Base-by-base conservation (phyloP, 2,113 vertebrate species). In the Nettapus auritus region DNA sequence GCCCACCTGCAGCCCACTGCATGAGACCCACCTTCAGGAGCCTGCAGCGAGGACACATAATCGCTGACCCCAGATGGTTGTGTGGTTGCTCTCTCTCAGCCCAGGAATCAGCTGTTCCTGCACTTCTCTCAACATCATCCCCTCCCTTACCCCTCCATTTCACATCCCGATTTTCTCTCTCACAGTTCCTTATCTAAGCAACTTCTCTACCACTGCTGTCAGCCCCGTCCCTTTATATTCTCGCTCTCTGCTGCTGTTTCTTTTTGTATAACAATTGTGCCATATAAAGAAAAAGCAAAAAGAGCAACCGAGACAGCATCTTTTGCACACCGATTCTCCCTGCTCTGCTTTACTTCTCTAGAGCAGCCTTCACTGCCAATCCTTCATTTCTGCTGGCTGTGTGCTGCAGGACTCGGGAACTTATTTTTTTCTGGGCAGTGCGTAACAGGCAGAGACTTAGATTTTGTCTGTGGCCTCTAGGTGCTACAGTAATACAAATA, bases 401-500 rank as follows among this genome's bases (percentile, higher is more conserved):
- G 0, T n/a, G 86, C 73, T 76, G 8, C 7, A 33, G n/a, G 46
- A 29, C 36, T 38, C 5, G 1, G 48, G 42, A 34, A 82, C 52
- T 36, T 34, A 14, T 29, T 64, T 91, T 40, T 73, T n/a, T 11
- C 46, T 48, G 46, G 31, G 57, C 44, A 59, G 9, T 36, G 8
- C 13, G 7, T 25, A 82, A 29, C 48, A 44, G 31, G 18, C 13
- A 21, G 59, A 85, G 79, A 68, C 76, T 89, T 55, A 70, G 36
- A 60, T 90, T 88, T 94, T 96, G 77, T 60, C 62, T 77, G 59
- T 90, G 92, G 83, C 92, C 94, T 95, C 75, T 94, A 94, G 94
- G 83, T 94, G 88, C 74, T 94, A 95, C 83, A 94, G 88, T 95
- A 93, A 90, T 71, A 95, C 76, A 95, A 96, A 94, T 76, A 95